Conservation (phyloP, 64 coral and sea anemone species). For the Anthopleura sola region DNA sequence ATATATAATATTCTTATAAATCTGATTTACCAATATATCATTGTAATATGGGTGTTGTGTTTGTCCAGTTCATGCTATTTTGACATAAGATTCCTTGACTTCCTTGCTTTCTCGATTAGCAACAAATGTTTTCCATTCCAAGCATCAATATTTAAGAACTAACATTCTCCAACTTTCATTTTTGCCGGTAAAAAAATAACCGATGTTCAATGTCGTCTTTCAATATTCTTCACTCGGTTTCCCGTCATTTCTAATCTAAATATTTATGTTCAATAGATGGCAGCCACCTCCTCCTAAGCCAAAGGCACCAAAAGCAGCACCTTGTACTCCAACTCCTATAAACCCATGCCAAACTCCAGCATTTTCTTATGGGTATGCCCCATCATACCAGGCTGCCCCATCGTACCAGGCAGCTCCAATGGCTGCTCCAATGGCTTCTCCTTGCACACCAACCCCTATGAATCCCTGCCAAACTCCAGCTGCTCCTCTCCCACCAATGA, state of each 20-base stretch:
- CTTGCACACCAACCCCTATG: neutral
- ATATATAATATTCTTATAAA: too few species aligned
- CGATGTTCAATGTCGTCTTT: too few species aligned
- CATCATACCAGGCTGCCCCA: neutral
- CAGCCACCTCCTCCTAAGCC: slow-evolving; percentile 29
- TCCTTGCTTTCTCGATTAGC: too few species aligned
- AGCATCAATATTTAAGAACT: too few species aligned
- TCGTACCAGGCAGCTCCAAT: neutral
- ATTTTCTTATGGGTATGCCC: slow-evolving; percentile 10
- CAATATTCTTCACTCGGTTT: neutral
- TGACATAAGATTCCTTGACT: too few species aligned
- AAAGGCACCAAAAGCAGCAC: slow-evolving; percentile 13
- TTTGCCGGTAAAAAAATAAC: too few species aligned
- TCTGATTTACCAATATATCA: neutral
- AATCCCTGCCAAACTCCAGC: slow-evolving; percentile 2
- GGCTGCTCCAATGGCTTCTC: neutral
- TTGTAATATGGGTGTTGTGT: neutral
- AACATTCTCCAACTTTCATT: too few species aligned
- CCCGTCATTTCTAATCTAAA: neutral
- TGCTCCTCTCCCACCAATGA: neutral
- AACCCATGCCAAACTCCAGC: slow-evolving; percentile 37
- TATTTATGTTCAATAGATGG: neutral
- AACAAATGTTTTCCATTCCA: too few species aligned
- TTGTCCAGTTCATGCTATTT: neutral
- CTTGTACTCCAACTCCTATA: slow-evolving; percentile 11